These are phyloP conservation scores for Helicolenus hilgendorfi DNA, from an alignment of 2,797 vertebrate species.

Conservation along the genomic window DNA sequence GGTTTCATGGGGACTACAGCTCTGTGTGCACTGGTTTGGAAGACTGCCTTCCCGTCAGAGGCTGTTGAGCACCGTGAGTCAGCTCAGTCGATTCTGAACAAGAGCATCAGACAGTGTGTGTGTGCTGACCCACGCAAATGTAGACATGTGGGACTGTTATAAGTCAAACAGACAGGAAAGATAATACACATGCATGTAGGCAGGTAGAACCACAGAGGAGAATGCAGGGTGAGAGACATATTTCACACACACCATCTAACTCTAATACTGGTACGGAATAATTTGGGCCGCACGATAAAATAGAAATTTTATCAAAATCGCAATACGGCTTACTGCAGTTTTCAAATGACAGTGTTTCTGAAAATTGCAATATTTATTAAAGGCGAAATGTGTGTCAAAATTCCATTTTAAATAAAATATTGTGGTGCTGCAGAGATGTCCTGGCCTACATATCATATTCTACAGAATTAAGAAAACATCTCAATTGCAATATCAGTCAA, in stretches of 20 bases:
- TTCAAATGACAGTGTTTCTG: too few relatives aligned
- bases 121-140: slow-evolving; percentile 32
- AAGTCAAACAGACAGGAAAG: slow-evolving; percentile 1
- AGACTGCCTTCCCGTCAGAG: slow-evolving; percentile 41
- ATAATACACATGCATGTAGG: background rate
- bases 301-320: too few relatives aligned
- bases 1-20: slow-evolving; percentile 15
- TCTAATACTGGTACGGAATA: background rate
- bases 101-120: slow-evolving; percentile 19
- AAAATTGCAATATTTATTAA: too few relatives aligned
- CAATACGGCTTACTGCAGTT: too few relatives aligned
- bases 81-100: slow-evolving; percentile 37
- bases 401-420: too few relatives aligned
- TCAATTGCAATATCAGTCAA: background rate
- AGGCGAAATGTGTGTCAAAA: too few relatives aligned
- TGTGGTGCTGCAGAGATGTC: too few relatives aligned
- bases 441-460: too few relatives aligned
- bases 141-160: slow-evolving; percentile 12
- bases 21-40: slow-evolving; percentile 70
- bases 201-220: background rate
- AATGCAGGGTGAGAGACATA: background rate
- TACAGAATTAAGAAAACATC: too few relatives aligned
- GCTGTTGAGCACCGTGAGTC: background rate
- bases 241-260: background rate
- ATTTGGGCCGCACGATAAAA: too few relatives aligned